These are phyloP conservation scores for Coptotermes formosanus DNA, from an alignment of 1,140 invertebrate genomes.

Conservation along the genomic window DNA sequence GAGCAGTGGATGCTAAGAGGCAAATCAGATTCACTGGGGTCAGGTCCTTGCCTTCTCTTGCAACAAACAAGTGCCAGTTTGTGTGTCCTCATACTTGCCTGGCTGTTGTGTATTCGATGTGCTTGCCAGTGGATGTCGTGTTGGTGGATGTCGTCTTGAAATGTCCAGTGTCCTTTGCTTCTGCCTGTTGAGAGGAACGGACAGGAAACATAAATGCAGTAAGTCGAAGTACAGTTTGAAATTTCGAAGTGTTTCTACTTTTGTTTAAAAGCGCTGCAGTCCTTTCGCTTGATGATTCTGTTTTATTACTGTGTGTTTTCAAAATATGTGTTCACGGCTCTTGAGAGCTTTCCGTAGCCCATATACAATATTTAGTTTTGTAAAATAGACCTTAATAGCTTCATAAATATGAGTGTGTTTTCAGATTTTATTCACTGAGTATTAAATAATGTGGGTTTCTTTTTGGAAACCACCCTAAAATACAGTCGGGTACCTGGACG, in stretches of 20 bases:
- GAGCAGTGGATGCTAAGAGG: not conserved
- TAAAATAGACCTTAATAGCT: not conserved
- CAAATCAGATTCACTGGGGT: slow-evolving; percentile 1
- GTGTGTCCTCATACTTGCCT: not conserved
- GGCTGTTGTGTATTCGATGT: not conserved
- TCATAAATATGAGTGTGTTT: not conserved
- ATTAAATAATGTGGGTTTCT: not conserved
- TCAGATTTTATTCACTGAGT: not conserved
- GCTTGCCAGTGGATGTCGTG: not conserved
- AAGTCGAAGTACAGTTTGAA: not conserved
- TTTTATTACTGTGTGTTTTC: not conserved
- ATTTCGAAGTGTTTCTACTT: not conserved
- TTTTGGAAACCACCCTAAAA: no score
- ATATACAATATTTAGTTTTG: not conserved
- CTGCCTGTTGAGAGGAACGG: not conserved
- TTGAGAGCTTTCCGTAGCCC: not conserved
- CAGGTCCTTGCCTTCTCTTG: slow-evolving; percentile 10
- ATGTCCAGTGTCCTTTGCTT: not conserved
- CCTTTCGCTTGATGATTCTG: not conserved
- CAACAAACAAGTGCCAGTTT: not conserved
- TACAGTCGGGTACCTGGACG: no score
- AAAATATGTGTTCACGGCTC: not conserved
- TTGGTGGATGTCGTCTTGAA: not conserved
- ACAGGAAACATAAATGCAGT: not conserved
- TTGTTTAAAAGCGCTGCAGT: not conserved